Evolutionary conservation across 2,113 vertebrate genomes (phyloP).

Genomic region (Chinchilla lanigera): DNA sequence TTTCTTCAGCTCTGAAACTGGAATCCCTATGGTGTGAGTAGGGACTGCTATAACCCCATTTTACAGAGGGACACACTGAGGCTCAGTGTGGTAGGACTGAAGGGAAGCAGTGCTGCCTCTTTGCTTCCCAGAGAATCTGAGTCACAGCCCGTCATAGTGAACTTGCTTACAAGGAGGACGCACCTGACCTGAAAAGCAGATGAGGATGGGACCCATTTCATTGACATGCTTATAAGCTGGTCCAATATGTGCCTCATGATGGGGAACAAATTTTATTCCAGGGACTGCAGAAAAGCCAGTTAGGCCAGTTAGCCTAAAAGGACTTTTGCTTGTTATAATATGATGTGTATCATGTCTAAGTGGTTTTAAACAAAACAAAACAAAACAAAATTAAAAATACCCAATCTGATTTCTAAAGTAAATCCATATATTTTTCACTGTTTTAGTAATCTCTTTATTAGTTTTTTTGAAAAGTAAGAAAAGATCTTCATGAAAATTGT

Average conservation of each 20-base stretch:
- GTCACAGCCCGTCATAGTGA: neutral
- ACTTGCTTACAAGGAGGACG: neutral
- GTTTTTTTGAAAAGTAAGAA: conserved; percentile 37
- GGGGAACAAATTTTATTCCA: neutral
- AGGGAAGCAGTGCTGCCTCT: neutral
- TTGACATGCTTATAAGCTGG: neutral
- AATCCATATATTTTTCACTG: neutral
- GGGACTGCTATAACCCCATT: neutral
- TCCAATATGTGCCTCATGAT: neutral
- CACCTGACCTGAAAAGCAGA: neutral
- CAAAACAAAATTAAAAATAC: neutral
- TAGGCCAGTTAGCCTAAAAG: neutral
- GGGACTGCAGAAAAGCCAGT: conserved; percentile 15
- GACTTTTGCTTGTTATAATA: neutral
- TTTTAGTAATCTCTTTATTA: conserved; percentile 12
- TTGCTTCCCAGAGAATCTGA: neutral
- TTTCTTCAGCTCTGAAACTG: neutral
- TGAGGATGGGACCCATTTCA: neutral
- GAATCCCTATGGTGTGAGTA: neutral
- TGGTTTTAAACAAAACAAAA: neutral
- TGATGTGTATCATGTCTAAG: neutral
- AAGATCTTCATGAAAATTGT: conserved; percentile 1
- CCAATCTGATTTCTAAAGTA: neutral
- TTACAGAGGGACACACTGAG: neutral
- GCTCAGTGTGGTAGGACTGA: neutral